phyloP scores from a whole-genome alignment of 1,140 invertebrate species.

The Bicyclus anynana region DNA sequence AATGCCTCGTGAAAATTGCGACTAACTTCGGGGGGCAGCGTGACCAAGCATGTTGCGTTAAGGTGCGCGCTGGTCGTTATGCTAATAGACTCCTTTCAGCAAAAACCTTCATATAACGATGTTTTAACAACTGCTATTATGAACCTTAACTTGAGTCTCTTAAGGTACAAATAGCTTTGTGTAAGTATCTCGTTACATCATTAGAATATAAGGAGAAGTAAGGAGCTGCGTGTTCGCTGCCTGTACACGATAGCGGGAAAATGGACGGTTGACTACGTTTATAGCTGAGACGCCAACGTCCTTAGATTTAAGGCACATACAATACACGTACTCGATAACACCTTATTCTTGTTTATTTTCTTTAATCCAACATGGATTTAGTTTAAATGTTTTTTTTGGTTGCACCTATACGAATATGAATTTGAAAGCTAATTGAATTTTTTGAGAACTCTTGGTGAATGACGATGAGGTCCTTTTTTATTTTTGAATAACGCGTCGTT shows the following conservation, averaged over 20 bases:
- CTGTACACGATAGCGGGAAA: constrained; percentile 68
- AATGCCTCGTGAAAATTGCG: constrained; percentile 64
- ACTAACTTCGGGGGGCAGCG: constrained; percentile 63
- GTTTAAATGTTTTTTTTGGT: too few species aligned
- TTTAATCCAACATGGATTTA: neutral
- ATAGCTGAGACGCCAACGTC: constrained; percentile 57
- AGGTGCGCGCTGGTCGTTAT: constrained; percentile 69
- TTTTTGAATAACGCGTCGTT: too few species aligned
- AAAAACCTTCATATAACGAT: constrained; percentile 22
- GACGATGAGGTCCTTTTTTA: too few species aligned
- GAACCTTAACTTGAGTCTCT: neutral
- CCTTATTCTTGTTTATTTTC: constrained; percentile 53
- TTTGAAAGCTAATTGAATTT: too few species aligned
- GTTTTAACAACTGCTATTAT: constrained; percentile 9
- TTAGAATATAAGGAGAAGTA: constrained; percentile 22
- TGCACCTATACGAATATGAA: too few species aligned
- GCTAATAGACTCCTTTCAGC: constrained; percentile 53
- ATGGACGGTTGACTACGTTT: constrained; percentile 75
- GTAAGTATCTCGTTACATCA: constrained; percentile 10
- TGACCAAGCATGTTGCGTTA: constrained; percentile 74
- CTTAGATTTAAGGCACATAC: constrained; percentile 58
- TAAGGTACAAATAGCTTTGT: constrained; percentile 21
- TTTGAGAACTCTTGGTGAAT: too few species aligned
- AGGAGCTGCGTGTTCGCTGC: constrained; percentile 60
- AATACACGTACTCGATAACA: constrained; percentile 32